Evolutionary conservation across 2,797 vertebrate species (phyloP).

Genomic region (Tokudaia muenninki): DNA sequence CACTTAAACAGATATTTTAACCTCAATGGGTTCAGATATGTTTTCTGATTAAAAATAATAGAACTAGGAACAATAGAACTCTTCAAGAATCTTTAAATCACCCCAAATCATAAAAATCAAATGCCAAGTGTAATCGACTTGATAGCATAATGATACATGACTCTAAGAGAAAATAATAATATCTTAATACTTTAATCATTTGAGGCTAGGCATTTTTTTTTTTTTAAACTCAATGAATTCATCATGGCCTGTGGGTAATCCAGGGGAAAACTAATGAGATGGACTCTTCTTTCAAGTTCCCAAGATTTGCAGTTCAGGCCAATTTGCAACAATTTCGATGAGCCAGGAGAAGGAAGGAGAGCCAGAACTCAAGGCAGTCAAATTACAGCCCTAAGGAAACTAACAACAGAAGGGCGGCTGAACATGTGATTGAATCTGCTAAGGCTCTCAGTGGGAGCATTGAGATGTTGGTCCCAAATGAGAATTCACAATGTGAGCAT

Average conservation of each 20-base stretch:
- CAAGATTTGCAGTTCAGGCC: constrained; percentile 57
- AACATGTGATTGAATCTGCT: constrained; percentile 48
- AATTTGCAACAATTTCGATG: constrained; percentile 71
- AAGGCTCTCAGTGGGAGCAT: neutral
- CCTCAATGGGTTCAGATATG: constrained; percentile 38
- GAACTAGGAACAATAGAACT: constrained; percentile 62
- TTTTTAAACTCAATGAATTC: constrained; percentile 1
- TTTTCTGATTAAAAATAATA: constrained; percentile 67
- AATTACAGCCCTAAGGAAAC: constrained; percentile 61
- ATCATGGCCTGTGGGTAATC: constrained; percentile 29
- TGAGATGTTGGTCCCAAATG: constrained; percentile 55
- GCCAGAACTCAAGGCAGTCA: constrained; percentile 51
- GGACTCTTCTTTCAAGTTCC: constrained; percentile 62
- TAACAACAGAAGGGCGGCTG: constrained; percentile 36
- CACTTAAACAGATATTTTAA: constrained; percentile 58
- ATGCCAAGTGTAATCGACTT: constrained; percentile 60
- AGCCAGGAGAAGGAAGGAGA: constrained; percentile 68
- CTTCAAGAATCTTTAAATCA: constrained; percentile 63
- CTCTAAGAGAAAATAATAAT: constrained; percentile 52
- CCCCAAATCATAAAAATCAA: constrained; percentile 65
- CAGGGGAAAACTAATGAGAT: constrained; percentile 66
- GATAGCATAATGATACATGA: constrained; percentile 35
- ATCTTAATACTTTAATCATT: constrained; percentile 33
- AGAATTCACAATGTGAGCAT: constrained; percentile 47
- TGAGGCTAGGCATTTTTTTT: constrained; percentile 40